Base-by-base conservation (phyloP, 2,113 vertebrate species). In the Oophaga pumilio region DNA sequence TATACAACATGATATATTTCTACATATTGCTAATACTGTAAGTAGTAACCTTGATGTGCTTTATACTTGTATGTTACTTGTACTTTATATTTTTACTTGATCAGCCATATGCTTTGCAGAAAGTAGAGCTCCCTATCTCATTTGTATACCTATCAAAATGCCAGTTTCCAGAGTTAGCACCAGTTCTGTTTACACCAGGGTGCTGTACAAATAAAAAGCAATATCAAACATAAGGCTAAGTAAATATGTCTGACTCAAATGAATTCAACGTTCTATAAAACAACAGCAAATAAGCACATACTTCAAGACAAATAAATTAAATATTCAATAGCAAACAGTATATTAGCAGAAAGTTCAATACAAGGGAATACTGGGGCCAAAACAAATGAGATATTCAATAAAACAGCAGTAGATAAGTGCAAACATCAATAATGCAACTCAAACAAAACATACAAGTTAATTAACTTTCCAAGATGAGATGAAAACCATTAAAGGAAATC, bases 321-420 rank as follows among this genome's bases (percentile, higher is more conserved):
- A 80, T 80, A 80, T 80, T 80, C 77, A 80, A 59, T 60, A 60
- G 56, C 77, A 60, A 80, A 80, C 71, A 22, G 14, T 80, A 59
- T 80, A 80, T 80, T 8, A 28, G 80, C 62, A 15, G 33, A 50
- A 79, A 52, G 80, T 68, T 82, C 80, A 68, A 68, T 68, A 66
- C 43, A 12, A n/a, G 71, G 71, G 71, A 74, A 74, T 74, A 74
- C 71, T 74, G 22, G 18, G 80, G 33, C 60, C 62, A 82, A 82
- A 82, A 66, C 60, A 68, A 82, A 66, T 68, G 12, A 53, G 43
- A 82, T 26, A 82, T 15, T 50, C 49, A 82, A 68, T 82, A 68
- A 82, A 66, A 68, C 43, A 82, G 64, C 18, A 50, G 79, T 49
- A 49, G 28, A n/a, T 64, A 68, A 66, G 60, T 82, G 43, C 33